Evolutionary conservation across 2,888 invertebrate genomes (phyloP).

Genomic region (Dasysyrphus tricinctus): DNA sequence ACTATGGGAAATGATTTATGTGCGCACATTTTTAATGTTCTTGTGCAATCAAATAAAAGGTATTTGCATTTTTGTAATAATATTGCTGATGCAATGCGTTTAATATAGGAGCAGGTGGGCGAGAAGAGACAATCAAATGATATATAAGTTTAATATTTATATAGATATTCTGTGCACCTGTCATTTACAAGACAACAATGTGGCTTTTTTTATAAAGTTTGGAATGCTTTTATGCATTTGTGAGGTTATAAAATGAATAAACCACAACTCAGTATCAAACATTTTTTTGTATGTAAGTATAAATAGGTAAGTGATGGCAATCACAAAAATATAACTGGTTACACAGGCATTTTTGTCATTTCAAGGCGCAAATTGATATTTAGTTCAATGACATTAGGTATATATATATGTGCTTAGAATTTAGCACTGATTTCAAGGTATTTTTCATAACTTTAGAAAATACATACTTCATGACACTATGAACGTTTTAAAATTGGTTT

Average conservation of each 20-base stretch:
- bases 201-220: neutral
- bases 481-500: no score
- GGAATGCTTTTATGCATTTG: neutral
- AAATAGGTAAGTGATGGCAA: neutral
- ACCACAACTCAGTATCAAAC: neutral
- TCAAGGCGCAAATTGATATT: no score
- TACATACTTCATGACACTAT: no score
- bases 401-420: no score
- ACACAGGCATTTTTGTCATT: no score
- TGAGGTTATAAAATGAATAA: neutral
- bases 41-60: slow-evolving; percentile 52
- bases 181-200: neutral
- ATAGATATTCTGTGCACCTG: neutral
- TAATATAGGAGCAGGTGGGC: slow-evolving; percentile 1
- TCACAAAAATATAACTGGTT: neutral
- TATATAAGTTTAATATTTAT: neutral
- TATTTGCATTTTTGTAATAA: slow-evolving; percentile 16
- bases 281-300: no score
- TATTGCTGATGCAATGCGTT: slow-evolving; percentile 18
- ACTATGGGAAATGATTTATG: slow-evolving; percentile 74
- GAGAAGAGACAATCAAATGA: neutral
- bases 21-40: slow-evolving; percentile 8
- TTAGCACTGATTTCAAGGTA: no score
- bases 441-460: no score
- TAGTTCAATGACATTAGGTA: no score